Percentiles rank a stretch among this genome's conserved stretches.
Evolutionary conservation across 2,888 invertebrate genomes (phyloP).

Genomic region (Lasioglossum lativentre): DNA sequence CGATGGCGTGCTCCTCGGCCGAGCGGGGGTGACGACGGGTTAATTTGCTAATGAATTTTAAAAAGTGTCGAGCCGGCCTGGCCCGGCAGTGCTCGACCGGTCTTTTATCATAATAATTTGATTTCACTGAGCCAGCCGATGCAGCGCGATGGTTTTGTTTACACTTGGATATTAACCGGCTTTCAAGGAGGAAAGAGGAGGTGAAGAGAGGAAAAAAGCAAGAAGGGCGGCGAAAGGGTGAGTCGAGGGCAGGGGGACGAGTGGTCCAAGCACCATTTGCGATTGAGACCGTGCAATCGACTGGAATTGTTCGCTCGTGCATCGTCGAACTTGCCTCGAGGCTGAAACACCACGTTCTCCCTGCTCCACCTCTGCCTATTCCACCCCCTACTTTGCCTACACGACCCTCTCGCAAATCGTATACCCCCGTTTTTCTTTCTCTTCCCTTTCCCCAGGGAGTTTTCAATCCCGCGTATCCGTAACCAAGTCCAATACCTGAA

Average conservation of each 20-base stretch:
- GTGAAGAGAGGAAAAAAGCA: constrained; percentile 6
- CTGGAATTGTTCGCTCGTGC: constrained; percentile 48
- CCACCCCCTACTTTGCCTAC: background rate
- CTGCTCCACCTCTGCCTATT: background rate
- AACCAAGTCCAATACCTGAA: background rate
- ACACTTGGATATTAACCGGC: constrained; percentile 62
- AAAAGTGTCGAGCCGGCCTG: constrained; percentile 61
- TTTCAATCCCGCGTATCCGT: background rate
- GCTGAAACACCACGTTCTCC: constrained; percentile 15
- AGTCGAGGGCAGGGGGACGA: background rate
- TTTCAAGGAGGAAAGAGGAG: constrained; percentile 5
- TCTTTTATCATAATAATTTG: constrained; percentile 75
- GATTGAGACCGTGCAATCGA: constrained; percentile 52
- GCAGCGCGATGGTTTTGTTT: constrained; percentile 66
- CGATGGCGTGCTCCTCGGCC: background rate
- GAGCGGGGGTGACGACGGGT: constrained; percentile 33
- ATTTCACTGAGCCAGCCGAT: constrained; percentile 56
- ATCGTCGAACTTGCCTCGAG: constrained; percentile 23
- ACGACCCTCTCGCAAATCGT: constrained; percentile 1
- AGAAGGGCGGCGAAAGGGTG: constrained; percentile 12
- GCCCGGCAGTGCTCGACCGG: constrained; percentile 32
- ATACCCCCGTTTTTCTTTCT: constrained; percentile 1
- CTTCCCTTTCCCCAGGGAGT: background rate
- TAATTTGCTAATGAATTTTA: constrained; percentile 79
- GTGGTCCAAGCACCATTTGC: constrained; percentile 29